Evolutionary conservation across 2,888 invertebrate species (phyloP).

Genomic region (Onchidella celtica): DNA sequence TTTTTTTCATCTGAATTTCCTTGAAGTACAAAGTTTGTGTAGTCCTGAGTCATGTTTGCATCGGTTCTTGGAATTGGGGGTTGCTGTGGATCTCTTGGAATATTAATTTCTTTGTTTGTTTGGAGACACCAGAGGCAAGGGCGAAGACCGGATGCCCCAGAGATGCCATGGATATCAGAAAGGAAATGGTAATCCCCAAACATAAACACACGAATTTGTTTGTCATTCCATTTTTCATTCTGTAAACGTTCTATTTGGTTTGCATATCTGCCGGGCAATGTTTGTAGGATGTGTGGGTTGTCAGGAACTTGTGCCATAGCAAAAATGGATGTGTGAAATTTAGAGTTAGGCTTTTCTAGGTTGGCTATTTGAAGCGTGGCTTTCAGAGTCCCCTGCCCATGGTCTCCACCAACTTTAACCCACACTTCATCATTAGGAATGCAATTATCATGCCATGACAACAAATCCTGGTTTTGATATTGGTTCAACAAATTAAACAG

Average conservation of each 20-base stretch:
- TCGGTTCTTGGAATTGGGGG: background rate
- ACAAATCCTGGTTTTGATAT: no score
- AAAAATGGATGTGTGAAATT: background rate
- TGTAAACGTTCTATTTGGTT: background rate
- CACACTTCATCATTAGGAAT: no score
- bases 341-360: no score
- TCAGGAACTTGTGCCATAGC: constrained; percentile 10
- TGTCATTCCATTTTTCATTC: background rate
- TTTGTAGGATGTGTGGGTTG: background rate
- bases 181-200: constrained; percentile 7
- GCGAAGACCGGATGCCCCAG: background rate
- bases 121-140: constrained; percentile 9
- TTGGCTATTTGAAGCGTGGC: no score
- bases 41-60: background rate
- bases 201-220: background rate
- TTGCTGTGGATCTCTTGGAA: background rate
- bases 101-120: background rate
- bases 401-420: no score
- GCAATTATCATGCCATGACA: no score
- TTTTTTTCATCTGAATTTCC: background rate
- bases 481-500: no score
- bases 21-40: background rate
- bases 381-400: no score
- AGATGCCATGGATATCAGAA: background rate
- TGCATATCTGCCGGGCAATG: background rate